Base-by-base conservation (phyloP, 1,140 invertebrate genomes). In the Psix sp. region DNA sequence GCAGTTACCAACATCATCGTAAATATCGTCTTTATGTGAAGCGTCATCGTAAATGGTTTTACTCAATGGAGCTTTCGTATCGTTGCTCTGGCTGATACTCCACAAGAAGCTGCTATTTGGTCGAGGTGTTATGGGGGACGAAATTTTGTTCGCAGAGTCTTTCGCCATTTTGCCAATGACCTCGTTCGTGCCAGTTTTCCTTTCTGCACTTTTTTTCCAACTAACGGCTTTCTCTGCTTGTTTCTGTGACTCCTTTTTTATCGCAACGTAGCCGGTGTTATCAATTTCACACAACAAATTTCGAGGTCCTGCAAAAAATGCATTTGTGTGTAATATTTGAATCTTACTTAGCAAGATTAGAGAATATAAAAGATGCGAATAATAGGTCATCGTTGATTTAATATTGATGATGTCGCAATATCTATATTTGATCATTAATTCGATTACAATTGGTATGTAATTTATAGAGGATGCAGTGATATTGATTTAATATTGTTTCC, bases 51-150 rank as follows among this genome's bases (percentile, higher is more conserved):
- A 9, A 35, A 40, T 21, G 26, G 21, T 26, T 20, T 18, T 7
- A 29, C 16, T 29, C n/a, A n/a, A n/a, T n/a, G n/a, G n/a, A n/a
- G n/a, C n/a, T n/a, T n/a, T n/a, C 11, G 39, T 10, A 48, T 43
- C 48, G 60, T 57, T 72, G 29, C 20, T 45, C 40, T 51, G 67
- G 40, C 11, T 11, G 20, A 17, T 51, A 35, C 74, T 80, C 84
- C 84, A 86, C 11, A 85, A 75, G 65, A 85, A 84, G 72, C 83
- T 85, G 15, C 46, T 59, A 42, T 85, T 85, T 4, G 73, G 74
- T 5, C 20, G 60, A 26, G 67, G 45, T 31, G 26, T 65, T 14
- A 56, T 24, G 1, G 56, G 26, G n/a, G 29, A 42, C 31, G 63
- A 71, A 70, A 62, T 60, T 60, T 68, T 52, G 29, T 21, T 49